Evolutionary conservation across 2,888 invertebrate species (phyloP).

Genomic region (Apotomis betuletana): DNA sequence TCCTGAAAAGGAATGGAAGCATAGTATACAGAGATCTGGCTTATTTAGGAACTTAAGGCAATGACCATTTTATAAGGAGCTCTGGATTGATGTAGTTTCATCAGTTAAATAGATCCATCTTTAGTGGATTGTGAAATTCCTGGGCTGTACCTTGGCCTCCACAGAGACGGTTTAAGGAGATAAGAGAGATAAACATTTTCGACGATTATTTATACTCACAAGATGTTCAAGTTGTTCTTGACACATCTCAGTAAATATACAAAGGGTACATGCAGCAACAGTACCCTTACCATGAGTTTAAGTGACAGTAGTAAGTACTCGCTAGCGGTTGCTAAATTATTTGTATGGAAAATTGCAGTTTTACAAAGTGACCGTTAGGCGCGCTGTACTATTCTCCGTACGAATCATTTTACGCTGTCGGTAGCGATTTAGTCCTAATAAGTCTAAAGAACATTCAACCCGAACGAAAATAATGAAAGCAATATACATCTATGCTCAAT

Average conservation of each 20-base stretch:
- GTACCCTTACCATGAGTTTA: too few relatives aligned
- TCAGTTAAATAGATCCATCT: neutral
- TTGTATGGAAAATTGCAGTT: too few relatives aligned
- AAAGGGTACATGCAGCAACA: neutral
- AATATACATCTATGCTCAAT: too few relatives aligned
- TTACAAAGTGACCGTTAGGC: too few relatives aligned
- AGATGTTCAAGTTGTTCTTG: neutral
- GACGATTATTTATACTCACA: slow-evolving; percentile 5
- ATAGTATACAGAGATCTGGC: neutral
- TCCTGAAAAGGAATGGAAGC: neutral
- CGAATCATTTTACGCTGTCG: too few relatives aligned
- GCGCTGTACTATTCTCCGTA: too few relatives aligned
- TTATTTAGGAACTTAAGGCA: neutral
- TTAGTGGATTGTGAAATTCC: neutral
- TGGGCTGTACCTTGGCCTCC: slow-evolving; percentile 15
- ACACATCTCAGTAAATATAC: neutral
- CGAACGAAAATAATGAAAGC: too few relatives aligned
- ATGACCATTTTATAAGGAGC: slow-evolving; percentile 1
- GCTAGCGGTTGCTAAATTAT: too few relatives aligned
- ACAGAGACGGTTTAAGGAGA: slow-evolving; percentile 9
- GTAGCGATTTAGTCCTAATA: too few relatives aligned
- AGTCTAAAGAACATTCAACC: too few relatives aligned
- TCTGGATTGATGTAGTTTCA: neutral
- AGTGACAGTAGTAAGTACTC: too few relatives aligned
- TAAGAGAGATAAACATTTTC: neutral